Evolutionary conservation across 2,888 invertebrate species (phyloP).

Genomic region (Actias luna): DNA sequence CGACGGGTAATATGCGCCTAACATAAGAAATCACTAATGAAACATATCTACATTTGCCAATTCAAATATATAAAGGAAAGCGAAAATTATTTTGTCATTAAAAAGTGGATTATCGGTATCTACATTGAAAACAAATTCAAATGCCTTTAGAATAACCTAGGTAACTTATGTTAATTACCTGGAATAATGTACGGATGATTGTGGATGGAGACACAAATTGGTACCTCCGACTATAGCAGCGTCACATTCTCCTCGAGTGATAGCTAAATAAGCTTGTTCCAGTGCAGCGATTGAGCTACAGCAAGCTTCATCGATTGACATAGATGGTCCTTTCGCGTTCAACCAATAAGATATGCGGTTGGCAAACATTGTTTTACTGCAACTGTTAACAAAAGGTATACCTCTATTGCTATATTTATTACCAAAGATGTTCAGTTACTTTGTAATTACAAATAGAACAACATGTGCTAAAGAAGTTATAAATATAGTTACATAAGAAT

Average conservation of each 20-base stretch:
- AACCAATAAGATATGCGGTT: constrained; percentile 60
- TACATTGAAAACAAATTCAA: neutral
- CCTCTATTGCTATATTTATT: too few species aligned
- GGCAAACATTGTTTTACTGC: constrained; percentile 48
- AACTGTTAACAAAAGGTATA: constrained; percentile 29
- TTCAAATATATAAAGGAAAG: neutral
- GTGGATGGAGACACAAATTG: constrained; percentile 50
- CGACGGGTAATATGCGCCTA: too few species aligned
- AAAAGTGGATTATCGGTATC: neutral
- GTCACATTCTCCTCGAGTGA: constrained; percentile 50
- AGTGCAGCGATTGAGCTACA: constrained; percentile 45
- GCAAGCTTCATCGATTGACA: constrained; percentile 43
- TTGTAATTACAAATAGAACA: too few species aligned
- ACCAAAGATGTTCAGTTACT: too few species aligned
- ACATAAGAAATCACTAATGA: too few species aligned
- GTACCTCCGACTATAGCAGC: constrained; percentile 82
- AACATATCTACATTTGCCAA: neutral
- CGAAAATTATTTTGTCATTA: neutral
- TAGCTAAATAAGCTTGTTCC: constrained; percentile 46
- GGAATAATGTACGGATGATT: constrained; percentile 43
- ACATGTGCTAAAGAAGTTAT: too few species aligned
- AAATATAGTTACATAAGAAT: too few species aligned
- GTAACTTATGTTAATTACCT: constrained; percentile 26
- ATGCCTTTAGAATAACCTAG: too few species aligned
- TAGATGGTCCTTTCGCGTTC: constrained; percentile 53